Conservation (phyloP, 2,113 vertebrate species). For the Brachypteracias leptosomus region DNA sequence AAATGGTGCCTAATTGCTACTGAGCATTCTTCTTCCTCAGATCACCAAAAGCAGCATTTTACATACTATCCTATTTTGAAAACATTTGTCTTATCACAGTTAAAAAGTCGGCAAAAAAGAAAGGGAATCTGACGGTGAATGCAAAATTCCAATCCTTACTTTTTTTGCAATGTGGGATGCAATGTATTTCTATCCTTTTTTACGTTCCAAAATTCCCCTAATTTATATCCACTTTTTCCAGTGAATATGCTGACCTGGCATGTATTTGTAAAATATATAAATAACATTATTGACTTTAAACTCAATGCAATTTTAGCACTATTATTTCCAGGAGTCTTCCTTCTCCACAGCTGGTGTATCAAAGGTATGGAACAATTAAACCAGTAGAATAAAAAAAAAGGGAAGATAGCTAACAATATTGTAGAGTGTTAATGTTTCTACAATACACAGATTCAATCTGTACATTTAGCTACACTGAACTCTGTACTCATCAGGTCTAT, state of each 20-base stretch:
- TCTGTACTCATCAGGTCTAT: background rate
- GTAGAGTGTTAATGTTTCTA: background rate
- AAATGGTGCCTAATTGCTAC: background rate
- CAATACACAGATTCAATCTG: background rate
- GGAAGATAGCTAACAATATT: background rate
- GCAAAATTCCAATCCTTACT: background rate
- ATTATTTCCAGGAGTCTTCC: background rate
- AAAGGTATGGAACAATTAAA: background rate
- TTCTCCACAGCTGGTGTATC: background rate
- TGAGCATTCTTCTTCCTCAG: background rate
- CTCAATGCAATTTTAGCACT: background rate
- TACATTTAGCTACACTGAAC: background rate
- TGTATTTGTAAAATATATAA: background rate
- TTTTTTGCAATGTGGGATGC: background rate
- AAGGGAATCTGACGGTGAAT: background rate
- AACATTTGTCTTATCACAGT: background rate
- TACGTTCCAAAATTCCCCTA: background rate
- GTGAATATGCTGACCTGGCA: background rate
- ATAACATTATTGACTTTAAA: background rate
- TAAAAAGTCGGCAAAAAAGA: background rate
- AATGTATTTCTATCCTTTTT: background rate
- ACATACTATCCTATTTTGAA: background rate
- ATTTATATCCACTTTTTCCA: background rate
- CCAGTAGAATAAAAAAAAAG: background rate
- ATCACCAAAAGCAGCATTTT: background rate